phyloP scores from a whole-genome alignment of 2,113 vertebrate species.

The Jaculus jaculus region DNA sequence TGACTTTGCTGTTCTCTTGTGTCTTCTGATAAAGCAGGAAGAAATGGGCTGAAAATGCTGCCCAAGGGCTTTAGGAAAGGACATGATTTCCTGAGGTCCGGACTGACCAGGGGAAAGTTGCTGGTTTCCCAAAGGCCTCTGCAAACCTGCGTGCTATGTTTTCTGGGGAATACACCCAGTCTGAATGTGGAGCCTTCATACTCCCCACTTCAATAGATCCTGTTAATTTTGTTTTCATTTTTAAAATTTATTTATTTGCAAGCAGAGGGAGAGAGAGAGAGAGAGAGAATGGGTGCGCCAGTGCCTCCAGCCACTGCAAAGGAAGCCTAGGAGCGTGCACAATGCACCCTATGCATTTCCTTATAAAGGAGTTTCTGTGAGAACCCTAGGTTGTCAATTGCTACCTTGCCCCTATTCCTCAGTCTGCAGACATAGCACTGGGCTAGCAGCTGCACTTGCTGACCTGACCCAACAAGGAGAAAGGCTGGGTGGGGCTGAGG shows the following conservation, averaged over 20 bases:
- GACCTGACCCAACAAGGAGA: background rate
- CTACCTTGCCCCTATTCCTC: background rate
- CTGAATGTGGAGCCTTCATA: background rate
- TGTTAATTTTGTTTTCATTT: background rate
- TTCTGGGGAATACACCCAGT: background rate
- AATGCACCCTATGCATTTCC: background rate
- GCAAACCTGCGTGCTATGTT: background rate
- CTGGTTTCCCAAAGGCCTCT: background rate
- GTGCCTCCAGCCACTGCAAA: too few species aligned
- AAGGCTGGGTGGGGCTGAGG: background rate
- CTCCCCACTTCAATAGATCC: background rate
- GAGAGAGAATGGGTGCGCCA: too few species aligned
- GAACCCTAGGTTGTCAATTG: background rate
- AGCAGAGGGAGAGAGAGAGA: too few species aligned
- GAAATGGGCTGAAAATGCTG: slow-evolving; percentile 52
- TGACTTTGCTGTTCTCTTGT: slow-evolving; percentile 17
- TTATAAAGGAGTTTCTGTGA: background rate
- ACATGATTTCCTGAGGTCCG: slow-evolving; percentile 46
- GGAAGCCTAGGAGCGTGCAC: too few species aligned
- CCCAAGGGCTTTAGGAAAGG: slow-evolving; percentile 27
- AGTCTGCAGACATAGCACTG: background rate
- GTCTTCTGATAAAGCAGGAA: slow-evolving; percentile 35
- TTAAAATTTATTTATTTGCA: too few species aligned
- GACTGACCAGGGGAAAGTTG: background rate
- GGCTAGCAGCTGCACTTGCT: background rate